A percentile compares a stretch with the other conserved stretches of the same genome.
These are phyloP conservation scores for Cerceris rybyensis DNA, from an alignment of 2,888 invertebrate genomes.

Conservation along the genomic window DNA sequence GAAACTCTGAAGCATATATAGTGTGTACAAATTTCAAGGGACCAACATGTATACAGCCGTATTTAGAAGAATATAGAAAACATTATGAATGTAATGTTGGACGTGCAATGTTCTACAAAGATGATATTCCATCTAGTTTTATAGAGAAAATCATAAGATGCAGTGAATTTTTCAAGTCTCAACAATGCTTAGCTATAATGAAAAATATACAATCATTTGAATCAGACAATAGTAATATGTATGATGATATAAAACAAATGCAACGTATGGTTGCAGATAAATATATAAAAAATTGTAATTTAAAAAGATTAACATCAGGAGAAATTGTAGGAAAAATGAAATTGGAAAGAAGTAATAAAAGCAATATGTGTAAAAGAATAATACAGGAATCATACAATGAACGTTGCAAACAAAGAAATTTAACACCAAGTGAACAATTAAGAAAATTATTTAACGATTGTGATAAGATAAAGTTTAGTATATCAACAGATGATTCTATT, in stretches of 20 bases:
- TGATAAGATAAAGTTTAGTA: constrained; percentile 8
- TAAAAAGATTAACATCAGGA: constrained; percentile 82
- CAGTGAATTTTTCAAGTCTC: constrained; percentile 86
- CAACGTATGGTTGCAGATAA: constrained; percentile 80
- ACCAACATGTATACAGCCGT: constrained; percentile 78
- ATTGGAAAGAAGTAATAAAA: constrained; percentile 82
- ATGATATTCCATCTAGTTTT: constrained; percentile 86
- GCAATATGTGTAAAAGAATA: constrained; percentile 82
- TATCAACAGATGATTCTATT: constrained; percentile 12
- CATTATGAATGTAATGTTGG: constrained; percentile 81
- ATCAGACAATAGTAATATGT: constrained; percentile 69
- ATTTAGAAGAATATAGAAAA: constrained; percentile 82
- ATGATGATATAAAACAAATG: constrained; percentile 65
- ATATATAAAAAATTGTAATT: constrained; percentile 85
- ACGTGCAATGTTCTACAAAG: constrained; percentile 84
- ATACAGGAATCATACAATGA: constrained; percentile 85
- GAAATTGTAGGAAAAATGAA: constrained; percentile 81
- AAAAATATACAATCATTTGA: constrained; percentile 86
- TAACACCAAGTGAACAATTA: constrained; percentile 81
- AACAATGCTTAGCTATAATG: constrained; percentile 87
- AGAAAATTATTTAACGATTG: constrained; percentile 16
- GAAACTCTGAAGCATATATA: constrained; percentile 96
- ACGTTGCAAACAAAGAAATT: constrained; percentile 82
- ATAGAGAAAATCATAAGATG: constrained; percentile 86
- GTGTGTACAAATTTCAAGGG: constrained; percentile 87